Evolutionary conservation across 2,888 invertebrate species (phyloP), one percentile per base, ranked within the genome.

Genomic region (Drosophila nigritarsus): DNA sequence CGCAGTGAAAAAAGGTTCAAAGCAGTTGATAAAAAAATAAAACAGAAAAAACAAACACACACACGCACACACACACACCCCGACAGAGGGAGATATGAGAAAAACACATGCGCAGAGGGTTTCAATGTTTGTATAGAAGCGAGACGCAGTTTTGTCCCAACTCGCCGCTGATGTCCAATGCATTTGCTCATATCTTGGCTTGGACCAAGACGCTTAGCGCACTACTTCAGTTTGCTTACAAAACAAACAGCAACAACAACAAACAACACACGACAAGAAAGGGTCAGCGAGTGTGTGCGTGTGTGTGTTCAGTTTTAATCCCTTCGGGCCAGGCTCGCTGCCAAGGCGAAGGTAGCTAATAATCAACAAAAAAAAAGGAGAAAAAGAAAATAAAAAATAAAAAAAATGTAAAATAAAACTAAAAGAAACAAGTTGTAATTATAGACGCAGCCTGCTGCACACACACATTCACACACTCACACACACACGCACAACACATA

Each of bases 41-140:
- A 78, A 70, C 64, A 70, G 79, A 67, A 66, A 65, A 72, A 54
- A 83, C 58, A 82, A 62, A 79, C 68, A 68, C 48, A 70, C 38
- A 82, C 51, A 24, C 24, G 24, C 36, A 67, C 36, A 70, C 51
- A 51, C 42, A 73, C 50, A 65, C 48, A 53, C 71, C 70, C 49
- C 62, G 45, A 20, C 13, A 45, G 20, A 45, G 45, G 45, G 62
- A 78, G 64, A 65, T 54, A 64, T 62, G 65, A 54, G 71, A 59
- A 68, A 53, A 68, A 78, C 71, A 80, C 66, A 78, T 70, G 71
- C 58, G 70, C 69, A 75, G 61, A 80, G 78, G 87, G 86, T 88
- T 90, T 87, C 83, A 78, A 75, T 90, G 74, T 87, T 88, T 88
- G 89, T 88, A 80, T 87, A 87, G 80, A 87, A 83, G 83, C 68